phyloP scores from a whole-genome alignment of 2,888 invertebrate species.

The Bellardia bayeri region DNA sequence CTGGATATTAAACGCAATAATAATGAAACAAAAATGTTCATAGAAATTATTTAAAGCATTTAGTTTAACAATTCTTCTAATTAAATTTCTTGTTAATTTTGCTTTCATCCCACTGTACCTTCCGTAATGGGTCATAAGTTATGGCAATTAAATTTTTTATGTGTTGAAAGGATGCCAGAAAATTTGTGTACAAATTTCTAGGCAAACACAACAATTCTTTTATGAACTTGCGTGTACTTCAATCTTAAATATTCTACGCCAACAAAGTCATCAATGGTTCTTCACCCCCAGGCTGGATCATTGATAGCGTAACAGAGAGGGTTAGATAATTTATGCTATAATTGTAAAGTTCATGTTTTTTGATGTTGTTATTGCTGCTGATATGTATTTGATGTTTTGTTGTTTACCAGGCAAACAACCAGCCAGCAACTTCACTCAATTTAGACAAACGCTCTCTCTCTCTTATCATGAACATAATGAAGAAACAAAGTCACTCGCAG shows the following conservation, averaged over 20 bases:
- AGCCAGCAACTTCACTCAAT: conserved; percentile 19
- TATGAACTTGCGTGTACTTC: background rate
- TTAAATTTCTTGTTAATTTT: background rate
- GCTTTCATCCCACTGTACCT: conserved; percentile 43
- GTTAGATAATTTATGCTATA: conserved; percentile 47
- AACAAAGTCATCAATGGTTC: conserved; percentile 67
- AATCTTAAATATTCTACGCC: conserved; percentile 6
- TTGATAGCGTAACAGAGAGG: background rate
- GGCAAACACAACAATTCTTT: conserved; percentile 19
- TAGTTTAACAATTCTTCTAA: too few relatives aligned
- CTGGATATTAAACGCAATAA: too few relatives aligned
- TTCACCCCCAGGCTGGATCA: background rate
- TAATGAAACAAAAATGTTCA: too few relatives aligned
- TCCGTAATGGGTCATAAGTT: conserved; percentile 32
- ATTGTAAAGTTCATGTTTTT: conserved; percentile 53
- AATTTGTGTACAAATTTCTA: conserved; percentile 35
- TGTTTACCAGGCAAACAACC: conserved; percentile 35
- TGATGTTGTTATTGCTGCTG: conserved; percentile 33
- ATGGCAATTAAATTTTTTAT: conserved; percentile 20
- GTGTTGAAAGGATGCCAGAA: conserved; percentile 1
- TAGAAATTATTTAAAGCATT: too few relatives aligned
- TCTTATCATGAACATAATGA: conserved; percentile 37
- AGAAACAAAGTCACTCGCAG: conserved; percentile 14
- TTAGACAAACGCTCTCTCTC: background rate
- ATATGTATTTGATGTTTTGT: conserved; percentile 32